phyloP scores from a whole-genome alignment of 2,888 invertebrate species.

The Neelides folsomi region DNA sequence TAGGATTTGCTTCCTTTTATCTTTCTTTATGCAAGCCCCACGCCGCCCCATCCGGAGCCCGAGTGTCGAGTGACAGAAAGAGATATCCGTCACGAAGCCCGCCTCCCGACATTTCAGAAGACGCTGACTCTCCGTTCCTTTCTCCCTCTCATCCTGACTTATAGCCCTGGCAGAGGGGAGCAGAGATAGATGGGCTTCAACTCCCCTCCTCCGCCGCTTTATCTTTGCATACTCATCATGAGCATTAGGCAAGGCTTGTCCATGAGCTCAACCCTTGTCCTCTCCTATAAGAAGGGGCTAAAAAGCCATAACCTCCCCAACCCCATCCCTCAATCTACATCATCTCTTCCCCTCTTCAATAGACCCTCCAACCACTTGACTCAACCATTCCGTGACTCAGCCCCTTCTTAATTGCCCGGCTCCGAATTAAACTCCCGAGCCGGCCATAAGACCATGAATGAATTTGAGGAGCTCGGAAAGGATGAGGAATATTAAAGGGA shows the following conservation, averaged over 20 bases:
- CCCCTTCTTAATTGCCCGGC: not conserved
- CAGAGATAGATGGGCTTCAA: not conserved
- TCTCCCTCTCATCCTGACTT: not conserved
- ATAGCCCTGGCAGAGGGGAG: not conserved
- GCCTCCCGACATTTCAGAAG: not conserved
- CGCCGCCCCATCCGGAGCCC: slow-evolving; percentile 1
- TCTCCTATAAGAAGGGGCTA: slow-evolving; percentile 12
- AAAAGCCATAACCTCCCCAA: slow-evolving; percentile 27
- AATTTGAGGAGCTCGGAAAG: not conserved
- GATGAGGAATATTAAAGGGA: slow-evolving; percentile 1
- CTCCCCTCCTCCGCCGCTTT: slow-evolving; percentile 13
- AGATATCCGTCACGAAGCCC: slow-evolving; percentile 1
- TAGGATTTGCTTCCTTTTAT: slow-evolving; percentile 29
- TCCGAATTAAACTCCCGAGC: not conserved
- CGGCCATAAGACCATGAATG: slow-evolving; percentile 2
- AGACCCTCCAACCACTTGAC: not conserved
- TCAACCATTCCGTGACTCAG: not conserved
- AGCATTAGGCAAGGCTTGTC: not conserved
- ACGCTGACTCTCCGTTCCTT: not conserved
- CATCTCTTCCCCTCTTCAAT: slow-evolving; percentile 3
- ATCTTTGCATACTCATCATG: slow-evolving; percentile 28
- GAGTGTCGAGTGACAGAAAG: slow-evolving; percentile 12
- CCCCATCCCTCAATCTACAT: slow-evolving; percentile 11
- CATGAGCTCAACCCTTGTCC: slow-evolving; percentile 4
- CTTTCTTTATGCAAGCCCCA: slow-evolving; percentile 23